These are phyloP conservation scores for Nerophis ophidion DNA, from an alignment of 2,113 vertebrate species.

Conservation along the genomic window DNA sequence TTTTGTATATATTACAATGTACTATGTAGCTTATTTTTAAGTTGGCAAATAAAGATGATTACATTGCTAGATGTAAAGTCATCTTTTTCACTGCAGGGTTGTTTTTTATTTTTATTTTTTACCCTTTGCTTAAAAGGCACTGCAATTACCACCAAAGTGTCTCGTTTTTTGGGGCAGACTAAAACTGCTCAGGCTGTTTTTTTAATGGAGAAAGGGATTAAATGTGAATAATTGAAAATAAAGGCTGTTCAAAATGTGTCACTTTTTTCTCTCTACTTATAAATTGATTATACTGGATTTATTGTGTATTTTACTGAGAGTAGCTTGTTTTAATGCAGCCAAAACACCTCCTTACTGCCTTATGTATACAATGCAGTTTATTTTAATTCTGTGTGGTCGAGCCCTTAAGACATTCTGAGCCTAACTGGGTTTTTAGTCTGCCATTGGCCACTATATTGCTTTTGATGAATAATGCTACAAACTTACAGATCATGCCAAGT, in stretches of 20 bases:
- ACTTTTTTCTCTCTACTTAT: not conserved
- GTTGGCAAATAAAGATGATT: slow-evolving; percentile 41
- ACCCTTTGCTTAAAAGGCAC: not conserved
- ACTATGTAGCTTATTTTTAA: slow-evolving; percentile 49
- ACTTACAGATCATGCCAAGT: slow-evolving; percentile 6
- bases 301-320: not conserved
- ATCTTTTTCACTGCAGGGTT: slow-evolving; percentile 40
- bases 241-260: slow-evolving; percentile 27
- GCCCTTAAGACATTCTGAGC: not conserved
- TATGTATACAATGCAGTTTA: slow-evolving; percentile 9
- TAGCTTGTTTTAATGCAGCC: not conserved
- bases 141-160: slow-evolving; percentile 9
- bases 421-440: not conserved
- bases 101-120: slow-evolving; percentile 27
- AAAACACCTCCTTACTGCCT: not conserved
- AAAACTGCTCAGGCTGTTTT: slow-evolving; percentile 21
- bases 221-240: slow-evolving; percentile 55
- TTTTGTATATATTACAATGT: slow-evolving; percentile 63
- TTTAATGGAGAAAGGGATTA: slow-evolving; percentile 32
- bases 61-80: slow-evolving; percentile 44
- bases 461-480: no score
- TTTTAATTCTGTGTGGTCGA: not conserved
- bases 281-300: not conserved
- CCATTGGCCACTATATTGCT: not conserved
- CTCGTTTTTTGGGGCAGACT: slow-evolving; percentile 24